phyloP scores from a whole-genome alignment of 53 echinoderm and acorn worm genomes.

The Echinometra lucunter region DNA sequence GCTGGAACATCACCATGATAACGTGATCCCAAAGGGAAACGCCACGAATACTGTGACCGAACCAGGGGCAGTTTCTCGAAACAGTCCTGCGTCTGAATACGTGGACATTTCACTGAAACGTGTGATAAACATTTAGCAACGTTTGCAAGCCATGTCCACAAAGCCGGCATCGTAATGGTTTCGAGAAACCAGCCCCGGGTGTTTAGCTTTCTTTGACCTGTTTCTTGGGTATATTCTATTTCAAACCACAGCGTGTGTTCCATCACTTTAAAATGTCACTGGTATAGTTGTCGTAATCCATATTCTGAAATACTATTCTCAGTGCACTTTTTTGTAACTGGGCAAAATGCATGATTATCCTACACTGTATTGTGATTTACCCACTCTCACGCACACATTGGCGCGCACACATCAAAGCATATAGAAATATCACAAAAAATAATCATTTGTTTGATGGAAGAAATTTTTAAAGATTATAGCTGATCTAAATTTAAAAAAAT shows the following conservation, averaged over 20 bases:
- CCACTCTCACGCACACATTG: no score
- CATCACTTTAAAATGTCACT: constrained; percentile 5
- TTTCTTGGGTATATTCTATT: neutral
- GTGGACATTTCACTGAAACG: neutral
- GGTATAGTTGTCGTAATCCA: neutral
- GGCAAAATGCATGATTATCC: neutral
- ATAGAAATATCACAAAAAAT: no score
- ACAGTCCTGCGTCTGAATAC: neutral
- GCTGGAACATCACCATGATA: neutral
- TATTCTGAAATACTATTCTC: neutral
- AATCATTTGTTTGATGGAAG: no score
- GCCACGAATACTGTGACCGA: neutral
- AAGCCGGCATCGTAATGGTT: no score
- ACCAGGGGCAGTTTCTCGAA: neutral
- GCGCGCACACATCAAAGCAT: no score
- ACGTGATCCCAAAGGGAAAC: neutral
- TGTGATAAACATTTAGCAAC: no score
- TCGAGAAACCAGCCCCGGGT: neutral
- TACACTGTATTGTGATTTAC: neutral
- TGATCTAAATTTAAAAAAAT: no score
- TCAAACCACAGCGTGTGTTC: neutral
- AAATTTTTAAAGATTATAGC: no score
- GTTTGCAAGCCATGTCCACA: no score
- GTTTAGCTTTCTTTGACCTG: neutral
- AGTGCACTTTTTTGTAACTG: neutral